phyloP scores from a whole-genome alignment of 2,113 vertebrate species.

The Eublepharis macularius region DNA sequence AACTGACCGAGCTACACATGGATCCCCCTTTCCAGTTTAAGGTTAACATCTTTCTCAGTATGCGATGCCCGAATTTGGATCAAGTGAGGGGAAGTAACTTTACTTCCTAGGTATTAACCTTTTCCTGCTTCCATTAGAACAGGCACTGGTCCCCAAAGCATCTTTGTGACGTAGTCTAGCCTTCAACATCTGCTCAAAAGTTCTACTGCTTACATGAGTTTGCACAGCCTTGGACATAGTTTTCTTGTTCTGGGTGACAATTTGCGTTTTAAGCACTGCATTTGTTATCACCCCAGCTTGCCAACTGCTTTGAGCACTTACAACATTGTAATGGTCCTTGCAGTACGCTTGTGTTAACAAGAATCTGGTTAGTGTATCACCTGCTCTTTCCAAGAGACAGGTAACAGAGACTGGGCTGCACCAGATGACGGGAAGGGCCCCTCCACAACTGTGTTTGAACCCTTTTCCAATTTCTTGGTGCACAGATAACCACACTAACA shows the following conservation, averaged over 20 bases:
- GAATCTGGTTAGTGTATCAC: background rate
- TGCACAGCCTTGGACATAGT: too few species aligned
- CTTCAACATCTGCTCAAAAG: background rate
- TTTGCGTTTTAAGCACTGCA: background rate
- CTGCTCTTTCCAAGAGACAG: background rate
- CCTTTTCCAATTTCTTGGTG: background rate
- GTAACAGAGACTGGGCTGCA: background rate
- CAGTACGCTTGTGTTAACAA: background rate
- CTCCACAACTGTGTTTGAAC: background rate
- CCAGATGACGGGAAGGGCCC: too few species aligned
- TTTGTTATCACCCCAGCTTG: background rate
- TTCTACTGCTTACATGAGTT: background rate
- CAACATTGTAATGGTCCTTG: background rate
- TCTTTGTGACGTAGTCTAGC: background rate
- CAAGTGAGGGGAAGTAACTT: background rate
- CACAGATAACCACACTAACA: background rate
- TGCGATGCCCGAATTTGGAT: background rate
- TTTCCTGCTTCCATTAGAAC: background rate
- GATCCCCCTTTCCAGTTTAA: background rate
- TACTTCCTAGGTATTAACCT: background rate
- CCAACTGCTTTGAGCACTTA: background rate
- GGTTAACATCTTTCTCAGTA: too few species aligned
- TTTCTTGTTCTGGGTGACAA: background rate
- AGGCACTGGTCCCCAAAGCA: background rate
- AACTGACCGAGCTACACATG: background rate